Evolutionary conservation across 2,888 invertebrate species (phyloP).

Genomic region (Drosophila multiciliata): DNA sequence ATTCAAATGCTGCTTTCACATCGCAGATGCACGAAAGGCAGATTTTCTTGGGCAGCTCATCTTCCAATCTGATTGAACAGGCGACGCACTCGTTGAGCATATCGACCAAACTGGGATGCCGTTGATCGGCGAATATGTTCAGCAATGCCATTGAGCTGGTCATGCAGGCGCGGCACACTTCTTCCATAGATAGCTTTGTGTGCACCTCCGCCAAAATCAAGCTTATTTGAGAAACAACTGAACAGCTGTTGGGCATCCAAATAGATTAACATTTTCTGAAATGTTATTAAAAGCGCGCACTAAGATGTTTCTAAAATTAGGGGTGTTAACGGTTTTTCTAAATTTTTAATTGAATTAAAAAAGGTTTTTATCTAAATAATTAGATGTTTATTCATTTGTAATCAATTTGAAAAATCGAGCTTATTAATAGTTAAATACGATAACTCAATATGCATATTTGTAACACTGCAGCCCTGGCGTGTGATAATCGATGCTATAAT

Average conservation of each 20-base stretch:
- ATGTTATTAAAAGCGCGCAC: slow-evolving; percentile 3
- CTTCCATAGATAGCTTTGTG: slow-evolving; percentile 23
- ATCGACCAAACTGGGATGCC: slow-evolving; percentile 22
- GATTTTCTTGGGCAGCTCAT: slow-evolving; percentile 38
- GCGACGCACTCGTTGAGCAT: slow-evolving; percentile 41
- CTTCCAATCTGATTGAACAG: slow-evolving; percentile 22
- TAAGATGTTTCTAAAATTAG: neutral
- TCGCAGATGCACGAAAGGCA: slow-evolving; percentile 42
- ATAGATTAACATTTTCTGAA: neutral
- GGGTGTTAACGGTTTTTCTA: neutral
- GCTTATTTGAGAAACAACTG: neutral
- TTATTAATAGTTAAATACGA: neutral
- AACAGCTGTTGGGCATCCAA: slow-evolving; percentile 3
- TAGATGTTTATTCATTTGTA: neutral
- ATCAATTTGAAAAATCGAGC: neutral
- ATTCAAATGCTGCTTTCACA: slow-evolving; percentile 37
- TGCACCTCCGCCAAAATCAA: neutral
- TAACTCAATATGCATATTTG: neutral
- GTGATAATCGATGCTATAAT: slow-evolving; percentile 30
- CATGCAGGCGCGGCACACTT: slow-evolving; percentile 49
- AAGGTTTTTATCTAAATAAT: neutral
- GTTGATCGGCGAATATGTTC: slow-evolving; percentile 48
- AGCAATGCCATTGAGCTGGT: slow-evolving; percentile 26
- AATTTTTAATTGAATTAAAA: neutral
- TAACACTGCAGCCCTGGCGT: slow-evolving; percentile 29